A percentile compares a stretch with the other conserved stretches of the same genome.
Conservation (phyloP, 2,888 invertebrate genomes). For the Synanthedon formicaeformis region DNA sequence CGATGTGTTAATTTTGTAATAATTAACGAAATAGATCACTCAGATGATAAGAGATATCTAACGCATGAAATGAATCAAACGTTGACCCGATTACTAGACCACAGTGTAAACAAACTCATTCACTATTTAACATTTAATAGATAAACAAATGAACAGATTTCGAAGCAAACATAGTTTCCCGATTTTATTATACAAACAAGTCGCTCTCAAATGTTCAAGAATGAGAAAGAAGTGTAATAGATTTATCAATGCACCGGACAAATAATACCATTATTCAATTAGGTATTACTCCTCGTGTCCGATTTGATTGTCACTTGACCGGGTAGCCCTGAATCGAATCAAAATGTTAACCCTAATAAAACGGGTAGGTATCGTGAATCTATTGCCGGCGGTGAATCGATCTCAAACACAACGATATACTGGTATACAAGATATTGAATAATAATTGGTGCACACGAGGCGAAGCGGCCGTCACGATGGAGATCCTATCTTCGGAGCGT, state of each 20-base stretch:
- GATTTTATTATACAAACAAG: background rate
- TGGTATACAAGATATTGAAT: slow-evolving; percentile 48
- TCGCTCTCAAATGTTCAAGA: no score
- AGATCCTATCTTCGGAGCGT: slow-evolving; percentile 61
- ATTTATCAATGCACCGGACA: slow-evolving; percentile 30
- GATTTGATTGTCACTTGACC: slow-evolving; percentile 56
- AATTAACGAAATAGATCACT: no score
- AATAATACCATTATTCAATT: slow-evolving; percentile 53
- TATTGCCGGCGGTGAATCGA: slow-evolving; percentile 15
- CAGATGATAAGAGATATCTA: slow-evolving; percentile 10
- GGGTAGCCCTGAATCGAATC: slow-evolving; percentile 37
- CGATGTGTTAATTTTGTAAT: no score
- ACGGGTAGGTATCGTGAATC: slow-evolving; percentile 24
- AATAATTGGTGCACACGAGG: slow-evolving; percentile 63
- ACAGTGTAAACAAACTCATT: slow-evolving; percentile 14
- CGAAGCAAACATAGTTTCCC: background rate
- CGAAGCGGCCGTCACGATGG: slow-evolving; percentile 43
- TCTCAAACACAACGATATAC: slow-evolving; percentile 13
- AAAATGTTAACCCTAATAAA: slow-evolving; percentile 43
- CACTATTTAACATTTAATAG: background rate
- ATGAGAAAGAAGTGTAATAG: slow-evolving; percentile 1
- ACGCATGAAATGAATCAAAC: slow-evolving; percentile 29
- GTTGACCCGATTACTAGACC: slow-evolving; percentile 29
- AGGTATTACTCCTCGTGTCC: slow-evolving; percentile 21
- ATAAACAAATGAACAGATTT: background rate